Conservation (phyloP, 2,888 invertebrate genomes). For the Podotricha telesiphe region DNA sequence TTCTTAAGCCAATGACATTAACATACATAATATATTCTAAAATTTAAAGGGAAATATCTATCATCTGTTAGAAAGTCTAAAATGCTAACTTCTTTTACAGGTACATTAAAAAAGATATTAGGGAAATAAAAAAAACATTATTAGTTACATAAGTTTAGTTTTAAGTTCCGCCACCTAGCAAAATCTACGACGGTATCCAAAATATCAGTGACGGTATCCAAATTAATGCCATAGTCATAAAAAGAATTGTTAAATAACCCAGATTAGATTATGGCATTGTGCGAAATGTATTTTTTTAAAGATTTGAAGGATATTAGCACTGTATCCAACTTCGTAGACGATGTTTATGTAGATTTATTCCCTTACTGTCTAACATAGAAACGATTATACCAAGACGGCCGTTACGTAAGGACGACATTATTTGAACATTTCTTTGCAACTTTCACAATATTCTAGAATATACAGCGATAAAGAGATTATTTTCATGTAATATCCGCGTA, state of each 20-base stretch:
- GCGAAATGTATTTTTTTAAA: background rate
- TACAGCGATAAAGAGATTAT: constrained; percentile 14
- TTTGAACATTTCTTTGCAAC: constrained; percentile 26
- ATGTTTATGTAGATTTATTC: background rate
- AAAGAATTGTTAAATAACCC: too few relatives aligned
- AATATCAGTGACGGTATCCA: too few relatives aligned
- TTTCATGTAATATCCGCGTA: background rate
- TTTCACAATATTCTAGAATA: constrained; percentile 8
- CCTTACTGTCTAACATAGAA: background rate
- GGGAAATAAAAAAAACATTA: too few relatives aligned
- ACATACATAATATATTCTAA: background rate
- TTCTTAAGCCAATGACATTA: constrained; percentile 6
- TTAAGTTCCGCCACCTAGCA: too few relatives aligned
- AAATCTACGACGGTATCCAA: too few relatives aligned
- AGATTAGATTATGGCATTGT: too few relatives aligned
- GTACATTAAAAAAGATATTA: background rate
- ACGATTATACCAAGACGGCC: constrained; percentile 26
- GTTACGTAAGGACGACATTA: constrained; percentile 24
- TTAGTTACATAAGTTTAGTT: too few relatives aligned
- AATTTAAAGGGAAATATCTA: background rate
- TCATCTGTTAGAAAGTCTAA: background rate
- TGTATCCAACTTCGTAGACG: background rate
- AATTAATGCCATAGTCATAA: too few relatives aligned
- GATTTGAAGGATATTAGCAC: background rate
- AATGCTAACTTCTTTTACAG: background rate